phyloP scores from a whole-genome alignment of 1,140 invertebrate genomes.

The Lanistes nyassanus region DNA sequence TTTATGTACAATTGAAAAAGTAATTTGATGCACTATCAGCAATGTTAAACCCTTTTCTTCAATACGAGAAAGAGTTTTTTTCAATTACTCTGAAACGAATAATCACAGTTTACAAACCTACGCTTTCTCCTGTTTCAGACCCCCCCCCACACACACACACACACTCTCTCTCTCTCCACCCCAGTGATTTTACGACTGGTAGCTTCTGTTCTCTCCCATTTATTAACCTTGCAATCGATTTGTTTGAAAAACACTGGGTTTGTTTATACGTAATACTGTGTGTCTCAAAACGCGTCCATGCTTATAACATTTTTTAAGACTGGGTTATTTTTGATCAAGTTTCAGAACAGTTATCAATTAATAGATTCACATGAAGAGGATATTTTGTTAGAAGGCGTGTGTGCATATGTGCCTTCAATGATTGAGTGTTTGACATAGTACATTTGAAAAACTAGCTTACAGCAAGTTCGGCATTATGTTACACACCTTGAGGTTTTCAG shows the following conservation, averaged over 20 bases:
- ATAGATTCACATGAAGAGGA: too few species aligned
- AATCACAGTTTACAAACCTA: not conserved
- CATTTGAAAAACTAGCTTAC: too few species aligned
- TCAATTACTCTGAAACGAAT: slow-evolving; percentile 7
- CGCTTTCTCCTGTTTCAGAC: not conserved
- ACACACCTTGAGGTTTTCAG: too few species aligned
- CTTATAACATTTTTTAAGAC: not conserved
- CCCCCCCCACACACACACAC: not conserved
- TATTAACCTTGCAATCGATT: slow-evolving; percentile 8
- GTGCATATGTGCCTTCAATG: too few species aligned
- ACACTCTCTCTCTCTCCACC: slow-evolving; percentile 17
- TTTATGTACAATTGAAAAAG: too few species aligned
- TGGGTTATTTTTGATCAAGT: not conserved
- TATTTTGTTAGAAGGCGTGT: too few species aligned
- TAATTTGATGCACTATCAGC: not conserved
- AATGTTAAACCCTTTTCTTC: not conserved
- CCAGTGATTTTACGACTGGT: slow-evolving; percentile 1
- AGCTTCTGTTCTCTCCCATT: slow-evolving; percentile 1
- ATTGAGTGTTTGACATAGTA: too few species aligned
- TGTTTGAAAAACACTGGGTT: not conserved
- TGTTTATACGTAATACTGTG: slow-evolving; percentile 1
- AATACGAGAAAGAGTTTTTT: slow-evolving; percentile 16
- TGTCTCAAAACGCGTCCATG: not conserved
- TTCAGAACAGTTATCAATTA: too few species aligned
- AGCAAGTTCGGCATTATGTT: too few species aligned